Base-by-base conservation (phyloP, 2,113 vertebrate genomes). In the Ondatra zibethicus region DNA sequence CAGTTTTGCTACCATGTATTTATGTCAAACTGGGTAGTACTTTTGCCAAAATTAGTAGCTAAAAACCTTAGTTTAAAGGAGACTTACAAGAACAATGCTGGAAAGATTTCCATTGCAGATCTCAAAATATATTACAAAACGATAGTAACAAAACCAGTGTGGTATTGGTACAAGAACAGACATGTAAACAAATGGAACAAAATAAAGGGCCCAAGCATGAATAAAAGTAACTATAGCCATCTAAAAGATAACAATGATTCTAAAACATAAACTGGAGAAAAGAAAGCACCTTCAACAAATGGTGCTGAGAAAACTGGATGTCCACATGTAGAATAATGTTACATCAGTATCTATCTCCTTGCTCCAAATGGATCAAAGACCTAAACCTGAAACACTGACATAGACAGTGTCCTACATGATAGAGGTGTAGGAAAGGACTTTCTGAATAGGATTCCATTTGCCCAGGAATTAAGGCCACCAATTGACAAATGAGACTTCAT, bases 21-120 rank as follows among this genome's bases (percentile, higher is more conserved):
- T 50, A 72, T 42, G 63, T 81, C 63, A 65, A 31, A 82, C 12
- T 85, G n/a, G 10, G 42, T 96, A n/a, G 11, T 33, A 89, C 7
- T 25, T 97, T 94, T 80, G 68, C 45, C 45, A 86, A 75, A 88
- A 80, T 55, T 47, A 88, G 17, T 77, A 63, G 14, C 68, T 76
- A 70, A 55, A 95, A 94, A 61, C 25, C 33, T 45, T 63, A 47
- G 55, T 50, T 61, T 55, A 68, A 77, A 68, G 14, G 61, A 63
- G 58, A 63, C 11, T 65, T 9, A 39, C 19, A 73, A 11, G 36
- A 39, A 73, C 17, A 39, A 23, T 39, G 36, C 7, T 73, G 19
- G 17, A 73, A 73, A 39, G 70, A 39, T 72, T 72, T 9, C 21
- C 36, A 39, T 73, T 39, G n/a, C n/a, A 11, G 70, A 73, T 73